Evolutionary conservation across 2,113 vertebrate genomes (phyloP).

Genomic region (Neolamprologus variostigma): DNA sequence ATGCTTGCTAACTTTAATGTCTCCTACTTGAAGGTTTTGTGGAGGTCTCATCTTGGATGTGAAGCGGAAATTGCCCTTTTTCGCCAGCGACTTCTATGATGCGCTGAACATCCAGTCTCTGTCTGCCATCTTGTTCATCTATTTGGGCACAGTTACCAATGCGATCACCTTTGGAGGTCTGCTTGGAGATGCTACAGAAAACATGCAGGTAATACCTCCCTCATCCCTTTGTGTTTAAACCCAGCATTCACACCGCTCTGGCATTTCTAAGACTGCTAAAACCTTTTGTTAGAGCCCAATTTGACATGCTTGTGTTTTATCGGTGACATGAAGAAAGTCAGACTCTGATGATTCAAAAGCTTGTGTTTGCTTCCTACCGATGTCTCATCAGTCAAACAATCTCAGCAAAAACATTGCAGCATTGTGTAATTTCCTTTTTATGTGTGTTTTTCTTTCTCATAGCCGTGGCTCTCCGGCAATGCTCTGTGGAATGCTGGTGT

Average conservation of each 20-base stretch:
- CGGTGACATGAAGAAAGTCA: neutral
- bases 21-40: slow-evolving; percentile 78
- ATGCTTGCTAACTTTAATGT: neutral
- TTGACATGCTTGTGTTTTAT: neutral
- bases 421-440: neutral
- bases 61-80: slow-evolving; percentile 92
- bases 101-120: slow-evolving; percentile 92
- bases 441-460: neutral
- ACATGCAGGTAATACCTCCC: slow-evolving; percentile 85
- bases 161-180: slow-evolving; percentile 97
- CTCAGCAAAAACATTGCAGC: neutral
- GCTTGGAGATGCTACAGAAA: slow-evolving; percentile 93
- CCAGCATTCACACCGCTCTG: neutral
- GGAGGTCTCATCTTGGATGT: slow-evolving; percentile 91
- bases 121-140: slow-evolving; percentile 94
- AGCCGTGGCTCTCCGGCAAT: neutral
- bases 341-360: neutral
- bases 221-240: neutral
- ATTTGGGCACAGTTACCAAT: slow-evolving; percentile 94
- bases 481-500: neutral
- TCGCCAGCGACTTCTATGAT: slow-evolving; percentile 92
- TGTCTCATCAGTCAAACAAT: neutral
- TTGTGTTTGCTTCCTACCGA: neutral
- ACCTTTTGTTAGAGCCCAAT: neutral
- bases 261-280: neutral